A percentile compares a stretch with the other conserved stretches of the same genome.
phyloP scores from a whole-genome alignment of 2,888 invertebrate species.

The Subacronicta megacephala region DNA sequence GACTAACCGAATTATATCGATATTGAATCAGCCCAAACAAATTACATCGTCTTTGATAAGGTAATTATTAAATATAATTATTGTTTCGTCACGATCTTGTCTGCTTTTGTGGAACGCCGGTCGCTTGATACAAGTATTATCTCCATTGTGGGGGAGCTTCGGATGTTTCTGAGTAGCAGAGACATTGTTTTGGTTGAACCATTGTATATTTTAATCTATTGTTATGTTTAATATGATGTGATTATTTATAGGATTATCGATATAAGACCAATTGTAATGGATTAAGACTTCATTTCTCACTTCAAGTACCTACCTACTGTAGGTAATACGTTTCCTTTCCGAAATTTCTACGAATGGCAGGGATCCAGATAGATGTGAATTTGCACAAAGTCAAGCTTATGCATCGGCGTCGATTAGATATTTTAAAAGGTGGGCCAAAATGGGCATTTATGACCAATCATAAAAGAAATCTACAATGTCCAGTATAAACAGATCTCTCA shows the following conservation, averaged over 20 bases:
- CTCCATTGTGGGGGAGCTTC: slow-evolving; percentile 17
- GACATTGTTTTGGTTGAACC: slow-evolving; percentile 10
- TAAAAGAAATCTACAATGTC: too few relatives aligned
- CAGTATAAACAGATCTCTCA: too few relatives aligned
- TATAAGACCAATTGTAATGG: too few relatives aligned
- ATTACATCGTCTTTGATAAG: slow-evolving; percentile 77
- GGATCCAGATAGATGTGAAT: too few relatives aligned
- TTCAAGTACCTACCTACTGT: too few relatives aligned
- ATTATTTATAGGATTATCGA: not conserved
- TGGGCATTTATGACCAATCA: too few relatives aligned
- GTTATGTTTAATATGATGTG: not conserved
- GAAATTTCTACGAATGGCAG: not conserved
- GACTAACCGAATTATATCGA: slow-evolving; percentile 75
- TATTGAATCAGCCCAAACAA: slow-evolving; percentile 79
- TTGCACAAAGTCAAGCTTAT: too few relatives aligned
- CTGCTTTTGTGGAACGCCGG: slow-evolving; percentile 60
- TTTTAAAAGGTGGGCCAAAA: too few relatives aligned
- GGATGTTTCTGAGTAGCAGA: slow-evolving; percentile 5
- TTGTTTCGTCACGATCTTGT: slow-evolving; percentile 81
- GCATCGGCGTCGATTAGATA: too few relatives aligned
- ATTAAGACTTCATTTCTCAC: too few relatives aligned
- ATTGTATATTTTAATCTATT: slow-evolving; percentile 8
- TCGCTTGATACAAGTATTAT: slow-evolving; percentile 31
- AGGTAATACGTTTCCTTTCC: not conserved
- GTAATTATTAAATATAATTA: slow-evolving; percentile 85